These are phyloP conservation scores for Eurois occulta DNA, from an alignment of 2,888 invertebrate species.

Conservation along the genomic window DNA sequence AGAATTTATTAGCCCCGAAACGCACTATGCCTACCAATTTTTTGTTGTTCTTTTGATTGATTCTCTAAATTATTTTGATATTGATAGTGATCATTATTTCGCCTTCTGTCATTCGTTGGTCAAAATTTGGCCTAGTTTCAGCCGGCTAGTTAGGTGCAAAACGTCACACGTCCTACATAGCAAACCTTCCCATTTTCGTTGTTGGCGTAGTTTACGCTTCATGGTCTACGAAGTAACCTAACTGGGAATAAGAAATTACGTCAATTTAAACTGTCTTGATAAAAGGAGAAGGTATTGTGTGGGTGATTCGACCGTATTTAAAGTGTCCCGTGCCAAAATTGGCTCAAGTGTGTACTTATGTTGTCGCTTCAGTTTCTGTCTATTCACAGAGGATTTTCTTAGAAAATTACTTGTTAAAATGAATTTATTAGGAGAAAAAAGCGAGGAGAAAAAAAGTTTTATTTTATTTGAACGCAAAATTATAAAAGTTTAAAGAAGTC, in stretches of 20 bases:
- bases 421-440: neutral
- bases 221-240: neutral
- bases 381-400: neutral
- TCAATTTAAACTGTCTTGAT: constrained; percentile 12
- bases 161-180: neutral
- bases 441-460: neutral
- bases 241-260: neutral
- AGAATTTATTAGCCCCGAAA: constrained; percentile 20
- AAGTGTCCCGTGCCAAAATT: constrained; percentile 3
- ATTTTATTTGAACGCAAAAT: neutral
- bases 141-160: neutral
- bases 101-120: neutral
- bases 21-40: neutral
- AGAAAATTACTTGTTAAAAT: neutral
- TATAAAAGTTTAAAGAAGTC: constrained; percentile 3
- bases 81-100: neutral
- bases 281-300: constrained; percentile 2
- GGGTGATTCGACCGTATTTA: constrained; percentile 1
- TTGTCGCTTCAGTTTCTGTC: neutral
- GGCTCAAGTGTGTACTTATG: constrained; percentile 10
- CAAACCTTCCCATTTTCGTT: constrained; percentile 8
- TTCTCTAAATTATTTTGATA: neutral
- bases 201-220: constrained; percentile 14
- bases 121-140: neutral
- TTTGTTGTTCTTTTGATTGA: constrained; percentile 1